Percentiles rank a stretch among this genome's conserved stretches.
Evolutionary conservation across 2,888 invertebrate genomes (phyloP).

Genomic region (Hesperia comma): DNA sequence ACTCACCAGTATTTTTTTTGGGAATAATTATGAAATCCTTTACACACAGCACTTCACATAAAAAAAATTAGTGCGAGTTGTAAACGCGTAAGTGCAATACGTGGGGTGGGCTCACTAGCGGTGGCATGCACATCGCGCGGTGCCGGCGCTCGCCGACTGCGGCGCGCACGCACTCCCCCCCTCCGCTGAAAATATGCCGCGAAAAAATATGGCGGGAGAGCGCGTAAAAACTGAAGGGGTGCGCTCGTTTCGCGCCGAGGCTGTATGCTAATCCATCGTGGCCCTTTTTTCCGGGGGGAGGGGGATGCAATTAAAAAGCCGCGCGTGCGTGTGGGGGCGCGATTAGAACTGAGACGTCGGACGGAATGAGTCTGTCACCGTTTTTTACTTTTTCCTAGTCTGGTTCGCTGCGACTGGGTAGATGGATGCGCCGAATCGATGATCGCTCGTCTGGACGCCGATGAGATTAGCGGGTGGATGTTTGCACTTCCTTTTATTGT

Average conservation of each 20-base stretch:
- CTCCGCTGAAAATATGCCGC: constrained; percentile 67
- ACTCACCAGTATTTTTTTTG: constrained; percentile 50
- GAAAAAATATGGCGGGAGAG: constrained; percentile 76
- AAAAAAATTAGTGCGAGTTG: constrained; percentile 43
- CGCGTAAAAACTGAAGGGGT: constrained; percentile 81
- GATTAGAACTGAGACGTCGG: constrained; percentile 81
- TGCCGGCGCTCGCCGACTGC: constrained; percentile 79
- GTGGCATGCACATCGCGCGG: constrained; percentile 68
- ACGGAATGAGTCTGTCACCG: constrained; percentile 79
- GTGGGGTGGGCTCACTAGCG: constrained; percentile 46
- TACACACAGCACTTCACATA: constrained; percentile 49
- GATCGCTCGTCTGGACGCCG: constrained; percentile 53
- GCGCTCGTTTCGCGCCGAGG: constrained; percentile 68
- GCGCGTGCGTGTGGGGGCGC: constrained; percentile 83
- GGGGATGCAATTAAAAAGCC: constrained; percentile 83
- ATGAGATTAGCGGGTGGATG: constrained; percentile 43
- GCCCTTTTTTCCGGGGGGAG: constrained; percentile 78
- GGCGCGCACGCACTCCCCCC: constrained; percentile 70
- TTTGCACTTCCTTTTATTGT: constrained; percentile 37
- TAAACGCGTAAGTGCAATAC: constrained; percentile 53
- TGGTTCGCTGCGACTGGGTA: constrained; percentile 59
- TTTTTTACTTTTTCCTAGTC: constrained; percentile 82
- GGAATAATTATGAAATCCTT: constrained; percentile 40
- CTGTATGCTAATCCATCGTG: constrained; percentile 83
- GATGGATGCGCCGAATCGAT: constrained; percentile 64